Base-by-base conservation (phyloP, 2,113 vertebrate genomes). In the Lepus europaeus region DNA sequence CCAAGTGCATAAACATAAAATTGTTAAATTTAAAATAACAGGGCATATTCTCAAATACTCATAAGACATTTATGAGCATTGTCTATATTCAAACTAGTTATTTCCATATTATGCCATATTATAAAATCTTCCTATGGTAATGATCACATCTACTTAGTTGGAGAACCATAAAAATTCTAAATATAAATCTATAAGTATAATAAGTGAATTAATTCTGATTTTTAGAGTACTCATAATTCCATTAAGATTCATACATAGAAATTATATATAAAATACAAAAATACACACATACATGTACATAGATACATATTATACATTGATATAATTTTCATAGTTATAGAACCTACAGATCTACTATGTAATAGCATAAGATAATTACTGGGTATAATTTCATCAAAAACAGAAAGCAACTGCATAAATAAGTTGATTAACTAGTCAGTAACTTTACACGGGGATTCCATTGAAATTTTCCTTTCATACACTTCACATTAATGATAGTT, bases 191-290 rank as follows among this genome's bases (percentile, higher is more conserved):
- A 94, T 85, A 23, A 92, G 66, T 96, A 25, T 73, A 90, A 53
- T 78, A 90, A 76, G 29, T 61, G 68, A 95, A 94, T 96, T 81
- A 61, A 84, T 79, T 81, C 90, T 64, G 91, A 97, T 93, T 68
- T 96, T 70, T 89, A 95, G 77, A 61, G 68, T 81, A 96, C 97
- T 97, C 61, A 94, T 95, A 96, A 97, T 80, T 96, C 79, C 96
- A 61, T 98, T 97, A 88, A 83, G 72, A 96, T 84, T 59, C 27
- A 74, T 36, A 91, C 9, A 89, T 36, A n/a, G 91, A 93, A 76
- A 95, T 73, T 49, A 96, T 92, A 90, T 14, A 80, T 72, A 56
- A 90, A 87, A 94, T 64, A 74, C 4, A 45, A 9, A n/a, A 17
- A 83, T 11, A 69, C 51, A n/a, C 6, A 22, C 19, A 83, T 11